Base-by-base conservation (phyloP, 2,888 invertebrate genomes). In the Neoscelio sp. region DNA sequence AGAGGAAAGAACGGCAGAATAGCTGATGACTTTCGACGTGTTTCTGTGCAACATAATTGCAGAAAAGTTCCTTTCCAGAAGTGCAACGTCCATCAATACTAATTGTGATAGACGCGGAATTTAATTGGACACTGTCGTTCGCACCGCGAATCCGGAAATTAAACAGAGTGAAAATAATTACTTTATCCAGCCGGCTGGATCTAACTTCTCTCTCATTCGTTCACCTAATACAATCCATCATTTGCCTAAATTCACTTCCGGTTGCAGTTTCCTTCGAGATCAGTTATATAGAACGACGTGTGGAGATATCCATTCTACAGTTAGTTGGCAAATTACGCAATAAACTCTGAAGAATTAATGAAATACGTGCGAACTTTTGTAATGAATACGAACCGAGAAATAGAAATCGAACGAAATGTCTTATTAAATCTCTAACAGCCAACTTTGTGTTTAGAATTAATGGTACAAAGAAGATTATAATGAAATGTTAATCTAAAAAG, bases 121-220 rank as follows among this genome's bases (percentile, higher is more conserved):
- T 79, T 79, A 71, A 75, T 79, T 71, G 71, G 54, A 75, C 75
- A 71, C 38, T 71, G 71, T 71, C 79, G 62, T 73, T 67, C 65
- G 48, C 77, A 76, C 85, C 84, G 81, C 71, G 74, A 81, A 87
- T 83, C 84, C 86, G 87, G 86, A 87, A 87, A 87, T 87, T 86
- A 85, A 87, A 83, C 79, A 71, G 80, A 80, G 75, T 83, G 80
- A 82, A 81, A 83, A 85, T 83, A 85, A 80, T 81, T 80, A 68
- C 71, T 71, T 74, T 75, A 71, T 75, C 65, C 71, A 75, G 62
- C 54, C 68, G 38, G 44, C 58, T 80, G 67, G 7, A 73, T 68
- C 64, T 71, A 58, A 12, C 46, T 35, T 76, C 48, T 73, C 60
- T 50, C 68, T 33, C 56, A 13, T 54, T 64, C 48, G 78, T 30